Base-by-base conservation (phyloP, 2,888 invertebrate genomes). In the Trichacis sp. region DNA sequence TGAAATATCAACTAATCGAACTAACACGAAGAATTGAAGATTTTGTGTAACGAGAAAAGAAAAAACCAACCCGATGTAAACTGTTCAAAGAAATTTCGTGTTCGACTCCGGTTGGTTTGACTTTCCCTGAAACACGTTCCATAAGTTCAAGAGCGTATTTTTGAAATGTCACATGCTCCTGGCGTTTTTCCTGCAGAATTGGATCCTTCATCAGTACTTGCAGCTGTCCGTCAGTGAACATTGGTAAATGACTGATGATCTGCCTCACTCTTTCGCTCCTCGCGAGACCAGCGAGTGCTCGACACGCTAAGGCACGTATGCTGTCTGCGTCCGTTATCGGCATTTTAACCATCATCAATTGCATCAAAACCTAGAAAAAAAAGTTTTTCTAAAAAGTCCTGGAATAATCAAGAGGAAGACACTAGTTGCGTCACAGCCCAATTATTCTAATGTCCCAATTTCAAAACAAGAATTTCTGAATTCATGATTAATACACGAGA, bases 261-360 rank as follows among this genome's bases (percentile, higher is more conserved):
- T 98, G 98, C 3, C 94, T 86, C 1, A 98, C 94, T 49, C 94
- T 95, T 81, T 96, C 94, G 55, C 94, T 95, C n/a, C 98, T 88
- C 0, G 97, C 95, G 29, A 99, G 87, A 0, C 98, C 98, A 24
- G 95, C 94, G 45, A 98, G 86, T 2, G 97, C 97, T 73, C 93
- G 89, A 81, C 98, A 98, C 0, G 98, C 97, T 75, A 98, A 87
- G 2, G 96, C 95, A 49, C 98, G 89, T 73, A 99, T 92, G 36
- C 93, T 91, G 85, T 99, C 98, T 12, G 98, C 98, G 86, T 98
- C 98, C 1, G 97, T 97, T 56, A 98, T 95, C 0, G 98, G 98
- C 0, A 93, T 92, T 85, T 97, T 97, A 11, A 93, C 90, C 86
- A 93, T 92, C 91, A 98, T 92, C 64, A 97, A 87, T 53, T 94